A percentile compares a stretch with the other conserved stretches of the same genome.
Evolutionary conservation across 2,797 vertebrate species (phyloP).

Genomic region (Kryptolebias ocellatus): DNA sequence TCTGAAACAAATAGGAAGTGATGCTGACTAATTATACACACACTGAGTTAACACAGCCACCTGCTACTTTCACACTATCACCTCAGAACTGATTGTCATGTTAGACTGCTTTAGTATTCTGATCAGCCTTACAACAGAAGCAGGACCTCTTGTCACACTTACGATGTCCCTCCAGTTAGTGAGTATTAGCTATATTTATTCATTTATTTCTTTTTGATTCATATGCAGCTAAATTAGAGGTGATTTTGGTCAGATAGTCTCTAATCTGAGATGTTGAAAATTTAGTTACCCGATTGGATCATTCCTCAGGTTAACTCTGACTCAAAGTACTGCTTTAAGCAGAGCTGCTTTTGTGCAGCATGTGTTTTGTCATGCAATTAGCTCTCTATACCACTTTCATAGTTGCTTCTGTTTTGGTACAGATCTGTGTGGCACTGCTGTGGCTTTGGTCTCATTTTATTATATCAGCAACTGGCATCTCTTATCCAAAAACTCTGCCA

Average conservation of each 20-base stretch:
- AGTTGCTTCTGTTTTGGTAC: conserved; percentile 40
- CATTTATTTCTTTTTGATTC: neutral
- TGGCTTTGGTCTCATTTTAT: conserved; percentile 52
- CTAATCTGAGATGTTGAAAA: conserved; percentile 12
- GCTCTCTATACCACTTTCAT: conserved; percentile 34
- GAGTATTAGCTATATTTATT: conserved; percentile 46
- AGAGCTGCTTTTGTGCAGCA: neutral
- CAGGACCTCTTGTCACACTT: conserved; percentile 14
- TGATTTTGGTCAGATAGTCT: conserved; percentile 15
- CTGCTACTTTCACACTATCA: conserved; percentile 69
- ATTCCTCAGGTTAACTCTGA: neutral
- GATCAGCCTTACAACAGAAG: conserved; percentile 27
- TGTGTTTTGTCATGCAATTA: conserved; percentile 1
- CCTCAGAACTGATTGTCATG: conserved; percentile 6
- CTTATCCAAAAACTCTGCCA: conserved; percentile 91
- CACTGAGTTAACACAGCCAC: conserved; percentile 46
- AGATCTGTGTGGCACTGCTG: conserved; percentile 59
- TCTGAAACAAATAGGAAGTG: conserved; percentile 74
- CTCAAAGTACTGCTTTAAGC: conserved; percentile 2
- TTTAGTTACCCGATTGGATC: neutral
- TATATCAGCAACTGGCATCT: conserved; percentile 59
- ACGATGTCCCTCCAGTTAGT: conserved; percentile 63
- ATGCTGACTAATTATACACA: conserved; percentile 66
- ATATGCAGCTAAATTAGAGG: neutral
- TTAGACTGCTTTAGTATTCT: conserved; percentile 22